These are phyloP conservation scores for Spialia ferax DNA, from an alignment of 2,888 invertebrate species.

Conservation along the genomic window DNA sequence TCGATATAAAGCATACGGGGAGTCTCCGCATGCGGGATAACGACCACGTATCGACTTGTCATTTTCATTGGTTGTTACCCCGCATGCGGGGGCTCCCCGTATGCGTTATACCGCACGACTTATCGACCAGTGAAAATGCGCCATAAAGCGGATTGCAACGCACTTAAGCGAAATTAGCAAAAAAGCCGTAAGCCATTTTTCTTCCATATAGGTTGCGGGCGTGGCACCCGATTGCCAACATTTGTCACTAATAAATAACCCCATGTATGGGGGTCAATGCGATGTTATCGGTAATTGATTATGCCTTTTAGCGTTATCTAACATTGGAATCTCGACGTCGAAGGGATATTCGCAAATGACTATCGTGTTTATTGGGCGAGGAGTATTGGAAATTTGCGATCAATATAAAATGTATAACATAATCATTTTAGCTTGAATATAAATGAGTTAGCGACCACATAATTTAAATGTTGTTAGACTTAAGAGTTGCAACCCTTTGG, in stretches of 20 bases:
- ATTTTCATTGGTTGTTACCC: no score
- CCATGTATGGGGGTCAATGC: conserved; percentile 48
- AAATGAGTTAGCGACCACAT: background rate
- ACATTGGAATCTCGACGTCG: conserved; percentile 25
- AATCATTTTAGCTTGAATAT: no score
- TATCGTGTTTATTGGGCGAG: background rate
- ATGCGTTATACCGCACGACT: no score
- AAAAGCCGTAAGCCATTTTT: conserved; percentile 21
- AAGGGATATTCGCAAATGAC: conserved; percentile 23
- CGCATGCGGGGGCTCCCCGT: no score
- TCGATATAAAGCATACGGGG: no score
- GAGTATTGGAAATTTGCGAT: background rate
- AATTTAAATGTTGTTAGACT: background rate
- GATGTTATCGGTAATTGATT: conserved; percentile 74
- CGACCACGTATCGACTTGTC: no score
- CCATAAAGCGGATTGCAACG: conserved; percentile 6
- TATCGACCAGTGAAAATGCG: no score
- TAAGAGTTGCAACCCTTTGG: background rate
- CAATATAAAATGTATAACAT: background rate
- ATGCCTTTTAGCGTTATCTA: conserved; percentile 51
- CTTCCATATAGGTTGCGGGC: conserved; percentile 14
- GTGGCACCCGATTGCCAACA: conserved; percentile 14
- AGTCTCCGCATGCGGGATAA: no score
- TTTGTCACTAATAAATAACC: conserved; percentile 43
- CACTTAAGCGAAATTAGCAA: conserved; percentile 24